Base-by-base conservation (phyloP, 1,140 invertebrate genomes). In the Heliconius hermathena region DNA sequence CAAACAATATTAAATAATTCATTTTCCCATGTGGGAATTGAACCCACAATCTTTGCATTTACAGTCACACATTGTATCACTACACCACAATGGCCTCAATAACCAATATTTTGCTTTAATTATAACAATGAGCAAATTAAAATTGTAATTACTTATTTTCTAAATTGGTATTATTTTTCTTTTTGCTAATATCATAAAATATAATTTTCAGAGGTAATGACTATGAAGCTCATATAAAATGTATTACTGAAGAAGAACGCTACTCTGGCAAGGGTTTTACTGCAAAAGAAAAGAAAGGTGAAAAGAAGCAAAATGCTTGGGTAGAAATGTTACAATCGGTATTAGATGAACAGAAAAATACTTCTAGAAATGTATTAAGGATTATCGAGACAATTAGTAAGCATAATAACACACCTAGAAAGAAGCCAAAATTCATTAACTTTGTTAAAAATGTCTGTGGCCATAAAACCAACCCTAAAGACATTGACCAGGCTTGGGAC, bases 241-340 rank as follows among this genome's bases (percentile, higher is more conserved):
- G 99, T 94, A 96, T 99, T 60, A 97, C 97, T 5, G 99, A 99
- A 95, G 96, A 97, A 66, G 96, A 99, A 93, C 97, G 98, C 84
- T 99, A 99, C 89, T 97, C 97, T 46, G 98, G 96, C 18, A 97
- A 97, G 94, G 96, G 97, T 82, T 98, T 97, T 92, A 95, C 96
- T 78, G 95, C 96, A 33, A 98, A 98, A 94, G 95, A 96, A 66
- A 98, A 98, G 88, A 98, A 99, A 95, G 98, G 98, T 36, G 98
- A 98, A 90, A 96, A 96, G 54, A 99, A 99, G 90, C 99, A 99
- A 93, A 96, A 97, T 88, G 95, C 96, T 79, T 99, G 98, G 98
- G 95, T 98, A 57, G 96, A 98, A 85, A 96, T 98, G 91, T 95
- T 99, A 20, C 96, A 97, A 70, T 95, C 96, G 71, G 96, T 98